These are phyloP conservation scores for Marmota monax DNA, from an alignment of 2,113 vertebrate species.

Conservation along the genomic window DNA sequence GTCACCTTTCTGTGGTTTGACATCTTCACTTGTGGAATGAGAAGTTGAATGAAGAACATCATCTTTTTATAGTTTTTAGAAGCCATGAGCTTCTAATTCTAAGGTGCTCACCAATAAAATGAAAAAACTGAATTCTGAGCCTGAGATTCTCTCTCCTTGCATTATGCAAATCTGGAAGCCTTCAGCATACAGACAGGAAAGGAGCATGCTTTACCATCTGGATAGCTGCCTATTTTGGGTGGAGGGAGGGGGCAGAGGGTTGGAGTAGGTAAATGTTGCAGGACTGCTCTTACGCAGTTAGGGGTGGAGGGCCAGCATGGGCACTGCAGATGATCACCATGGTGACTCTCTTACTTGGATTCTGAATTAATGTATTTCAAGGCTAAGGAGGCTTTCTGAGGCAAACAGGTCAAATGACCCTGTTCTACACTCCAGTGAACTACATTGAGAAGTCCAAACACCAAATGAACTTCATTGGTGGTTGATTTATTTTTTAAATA, in stretches of 20 bases:
- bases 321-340: not conserved
- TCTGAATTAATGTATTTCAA: not conserved
- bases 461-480: slow-evolving; percentile 4
- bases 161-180: not conserved
- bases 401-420: not conserved
- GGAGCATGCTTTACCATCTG: too few species aligned
- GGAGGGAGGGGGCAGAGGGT: not conserved
- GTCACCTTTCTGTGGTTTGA: not conserved
- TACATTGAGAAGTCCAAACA: not conserved
- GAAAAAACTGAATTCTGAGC: not conserved
- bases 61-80: slow-evolving; percentile 12
- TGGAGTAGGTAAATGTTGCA: not conserved
- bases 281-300: not conserved
- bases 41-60: not conserved
- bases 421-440: not conserved
- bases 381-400: not conserved
- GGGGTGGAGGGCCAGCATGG: not conserved
- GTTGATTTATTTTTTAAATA: not conserved
- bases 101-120: not conserved
- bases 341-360: not conserved
- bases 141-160: not conserved
- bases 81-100: not conserved
- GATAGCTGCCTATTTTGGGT: not conserved
- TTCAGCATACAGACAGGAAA: not conserved
- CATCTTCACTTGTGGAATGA: slow-evolving; percentile 31